Evolutionary conservation across 2,888 invertebrate species (phyloP), one percentile per base, ranked within the genome.

Genomic region (Plagodis pulveraria): DNA sequence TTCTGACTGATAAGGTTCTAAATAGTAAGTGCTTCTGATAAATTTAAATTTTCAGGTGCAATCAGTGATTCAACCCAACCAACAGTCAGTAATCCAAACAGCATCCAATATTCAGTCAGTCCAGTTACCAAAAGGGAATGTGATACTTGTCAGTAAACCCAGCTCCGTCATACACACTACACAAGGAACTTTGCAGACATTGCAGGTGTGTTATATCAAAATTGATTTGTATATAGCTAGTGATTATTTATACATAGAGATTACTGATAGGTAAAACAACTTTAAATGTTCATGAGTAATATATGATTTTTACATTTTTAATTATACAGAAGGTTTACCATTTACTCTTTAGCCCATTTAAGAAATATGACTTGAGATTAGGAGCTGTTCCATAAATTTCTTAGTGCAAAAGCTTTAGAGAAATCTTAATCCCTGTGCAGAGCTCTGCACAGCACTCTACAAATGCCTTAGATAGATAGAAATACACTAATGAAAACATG

Each of bases 31-130:
- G 63, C 34, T 52, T 54, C 46, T 12, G 35, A 46, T 38, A 46
- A 60, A 43, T 58, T 35, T 56, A 58, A 65, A 49, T 60, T 89
- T 94, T 56, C 93, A 98, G 96, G 97, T 97, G 69, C 98, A 98
- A 90, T 98, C 98, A 76, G 98, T 98, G 67, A 98, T 98, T 87
- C 98, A 99, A 93, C 96, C 98, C 67, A 98, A 98, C 88, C 98
- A 98, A 86, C 98, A 98, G 84, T 98, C 98, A 70, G 98, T 98
- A 54, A 98, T 99, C 87, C 98, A 99, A 93, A 97, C 97, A 66
- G 97, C 98, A 68, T 95, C 97, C 55, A 97, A 96, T 84, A 94
- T 96, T 74, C 96, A 96, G 83, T 96, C 96, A 74, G 95, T 97
- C 82, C 95, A 96, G 84, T 94, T 98, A 85, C 95, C 96, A 71